A percentile compares a stretch with the other conserved stretches of the same genome.
phyloP scores from a whole-genome alignment of 2,888 invertebrate genomes.

The Orchesellides sinensis region DNA sequence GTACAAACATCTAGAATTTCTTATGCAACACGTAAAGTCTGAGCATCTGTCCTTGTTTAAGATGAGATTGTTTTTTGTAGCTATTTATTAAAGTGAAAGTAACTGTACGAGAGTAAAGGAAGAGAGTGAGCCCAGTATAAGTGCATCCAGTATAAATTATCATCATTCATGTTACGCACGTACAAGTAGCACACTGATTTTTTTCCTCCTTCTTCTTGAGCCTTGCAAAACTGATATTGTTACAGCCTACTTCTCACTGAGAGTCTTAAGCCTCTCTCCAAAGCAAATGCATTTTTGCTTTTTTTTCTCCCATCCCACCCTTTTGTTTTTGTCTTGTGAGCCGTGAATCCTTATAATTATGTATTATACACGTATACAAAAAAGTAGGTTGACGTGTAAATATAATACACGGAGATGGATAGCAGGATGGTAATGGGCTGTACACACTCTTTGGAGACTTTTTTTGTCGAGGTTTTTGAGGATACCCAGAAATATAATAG shows the following conservation, averaged over 20 bases:
- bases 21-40: conserved; percentile 64
- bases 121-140: conserved; percentile 20
- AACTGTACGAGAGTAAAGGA: conserved; percentile 24
- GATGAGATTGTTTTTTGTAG: conserved; percentile 54
- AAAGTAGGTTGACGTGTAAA: conserved; percentile 63
- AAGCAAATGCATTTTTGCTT: conserved; percentile 40
- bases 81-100: conserved; percentile 65
- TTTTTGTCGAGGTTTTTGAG: neutral
- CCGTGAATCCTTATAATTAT: neutral
- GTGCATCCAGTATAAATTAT: conserved; percentile 13
- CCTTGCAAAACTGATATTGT: conserved; percentile 55
- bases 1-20: conserved; percentile 65
- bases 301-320: neutral
- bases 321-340: neutral
- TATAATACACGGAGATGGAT: conserved; percentile 63
- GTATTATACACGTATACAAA: conserved; percentile 3
- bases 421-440: conserved; percentile 55
- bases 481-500: neutral
- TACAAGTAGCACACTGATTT: conserved; percentile 27
- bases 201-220: conserved; percentile 31
- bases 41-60: conserved; percentile 62
- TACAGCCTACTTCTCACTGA: conserved; percentile 14
- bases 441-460: conserved; percentile 42
- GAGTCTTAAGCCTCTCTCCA: neutral
- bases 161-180: conserved; percentile 51